phyloP scores from a whole-genome alignment of 2,113 vertebrate genomes.

The Mus spicilegus region DNA sequence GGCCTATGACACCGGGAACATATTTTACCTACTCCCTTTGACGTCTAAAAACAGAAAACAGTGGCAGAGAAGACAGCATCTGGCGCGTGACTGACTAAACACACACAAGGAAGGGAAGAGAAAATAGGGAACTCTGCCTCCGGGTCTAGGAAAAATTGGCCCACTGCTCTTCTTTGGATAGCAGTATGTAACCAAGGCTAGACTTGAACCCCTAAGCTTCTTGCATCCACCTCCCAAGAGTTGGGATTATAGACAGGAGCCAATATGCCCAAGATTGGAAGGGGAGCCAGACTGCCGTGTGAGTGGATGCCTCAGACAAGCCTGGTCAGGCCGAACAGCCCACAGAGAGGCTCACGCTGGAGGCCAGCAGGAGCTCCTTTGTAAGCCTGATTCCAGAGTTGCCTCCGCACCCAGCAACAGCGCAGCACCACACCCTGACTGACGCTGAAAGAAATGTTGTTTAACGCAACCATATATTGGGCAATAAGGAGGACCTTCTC shows the following conservation, averaged over 20 bases:
- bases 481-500: not conserved
- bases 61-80: not conserved
- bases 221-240: not conserved
- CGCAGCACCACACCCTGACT: not conserved
- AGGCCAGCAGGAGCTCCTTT: not conserved
- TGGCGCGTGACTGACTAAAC: not conserved
- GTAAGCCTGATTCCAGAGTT: not conserved
- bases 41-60: slow-evolving; percentile 7
- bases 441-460: not conserved
- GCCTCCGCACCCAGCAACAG: not conserved
- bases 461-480: not conserved
- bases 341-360: not conserved
- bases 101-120: not conserved
- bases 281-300: not conserved
- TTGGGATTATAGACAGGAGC: not conserved
- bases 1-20: not conserved
- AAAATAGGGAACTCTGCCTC: not conserved
- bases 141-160: not conserved
- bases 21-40: not conserved
- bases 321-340: not conserved
- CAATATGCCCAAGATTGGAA: not conserved
- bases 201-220: not conserved
- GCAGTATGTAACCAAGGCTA: not conserved
- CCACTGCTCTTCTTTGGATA: no score
- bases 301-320: not conserved